Percentiles rank a stretch among this genome's conserved stretches.
Conservation (phyloP, 64 coral and sea anemone species). For the Astreopora myriophthalma region DNA sequence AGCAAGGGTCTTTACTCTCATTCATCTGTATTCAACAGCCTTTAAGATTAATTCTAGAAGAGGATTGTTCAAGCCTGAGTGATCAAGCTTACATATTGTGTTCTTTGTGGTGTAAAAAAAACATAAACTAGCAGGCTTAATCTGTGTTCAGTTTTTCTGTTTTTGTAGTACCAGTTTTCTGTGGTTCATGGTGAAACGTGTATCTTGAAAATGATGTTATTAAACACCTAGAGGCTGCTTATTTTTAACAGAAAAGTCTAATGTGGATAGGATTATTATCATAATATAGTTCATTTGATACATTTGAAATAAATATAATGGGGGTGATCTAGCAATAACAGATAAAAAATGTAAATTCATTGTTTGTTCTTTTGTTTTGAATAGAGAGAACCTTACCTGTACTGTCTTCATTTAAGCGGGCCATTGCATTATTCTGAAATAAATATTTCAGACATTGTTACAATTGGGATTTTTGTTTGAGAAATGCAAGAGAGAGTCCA, state of each 20-base stretch:
- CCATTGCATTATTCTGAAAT: not conserved
- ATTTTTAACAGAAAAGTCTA: not conserved
- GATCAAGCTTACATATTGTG: not conserved
- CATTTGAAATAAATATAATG: not conserved
- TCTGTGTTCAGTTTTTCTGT: not conserved
- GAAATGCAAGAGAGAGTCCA: not conserved
- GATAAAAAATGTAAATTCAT: not conserved
- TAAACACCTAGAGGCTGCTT: not conserved
- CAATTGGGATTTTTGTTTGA: not conserved
- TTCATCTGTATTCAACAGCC: not conserved
- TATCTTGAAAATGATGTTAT: not conserved
- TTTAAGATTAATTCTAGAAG: not conserved
- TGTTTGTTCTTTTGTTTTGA: not conserved
- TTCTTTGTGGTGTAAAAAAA: not conserved
- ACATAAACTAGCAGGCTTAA: not conserved
- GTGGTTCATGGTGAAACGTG: not conserved
- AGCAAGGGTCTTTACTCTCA: not conserved
- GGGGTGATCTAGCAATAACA: not conserved
- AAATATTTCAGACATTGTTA: not conserved
- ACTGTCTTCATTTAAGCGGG: not conserved
- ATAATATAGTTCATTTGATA: not conserved
- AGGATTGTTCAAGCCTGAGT: not conserved
- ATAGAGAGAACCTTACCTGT: not conserved
- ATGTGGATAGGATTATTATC: not conserved
- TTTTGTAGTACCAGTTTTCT: not conserved